phyloP scores from a whole-genome alignment of 2,888 invertebrate species.

The Macropis europaea region DNA sequence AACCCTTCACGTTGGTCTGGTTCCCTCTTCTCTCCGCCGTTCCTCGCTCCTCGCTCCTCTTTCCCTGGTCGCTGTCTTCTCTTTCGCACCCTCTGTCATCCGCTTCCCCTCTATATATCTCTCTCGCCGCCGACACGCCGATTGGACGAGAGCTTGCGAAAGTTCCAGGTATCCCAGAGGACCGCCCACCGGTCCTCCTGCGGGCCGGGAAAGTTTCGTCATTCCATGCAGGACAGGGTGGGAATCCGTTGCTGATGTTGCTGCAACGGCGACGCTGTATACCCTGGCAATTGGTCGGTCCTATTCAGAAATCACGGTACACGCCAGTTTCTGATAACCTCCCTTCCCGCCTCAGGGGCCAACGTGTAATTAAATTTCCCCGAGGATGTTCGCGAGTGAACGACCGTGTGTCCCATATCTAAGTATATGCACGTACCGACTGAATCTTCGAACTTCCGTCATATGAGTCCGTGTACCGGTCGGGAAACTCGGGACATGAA shows the following conservation, averaged over 20 bases:
- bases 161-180: constrained; percentile 74
- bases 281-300: constrained; percentile 23
- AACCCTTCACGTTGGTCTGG: neutral
- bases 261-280: constrained; percentile 10
- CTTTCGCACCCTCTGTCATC: constrained; percentile 49
- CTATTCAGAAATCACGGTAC: constrained; percentile 28
- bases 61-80: constrained; percentile 17
- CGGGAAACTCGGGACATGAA: too few relatives aligned
- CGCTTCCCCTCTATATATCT: constrained; percentile 39
- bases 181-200: constrained; percentile 72
- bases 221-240: constrained; percentile 41
- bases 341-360: too few relatives aligned
- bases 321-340: constrained; percentile 7
- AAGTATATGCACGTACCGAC: neutral
- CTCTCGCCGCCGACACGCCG: constrained; percentile 55
- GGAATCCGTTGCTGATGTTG: constrained; percentile 40
- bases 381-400: constrained; percentile 6
- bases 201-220: constrained; percentile 74
- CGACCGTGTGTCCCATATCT: neutral
- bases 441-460: neutral
- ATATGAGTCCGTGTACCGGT: too few relatives aligned
- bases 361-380: constrained; percentile 30
- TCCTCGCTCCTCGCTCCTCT: neutral
- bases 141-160: constrained; percentile 76
- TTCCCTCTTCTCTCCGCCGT: neutral